Evolutionary conservation across 2,797 vertebrate species (phyloP).

Genomic region (Pyrocephalus nanus): DNA sequence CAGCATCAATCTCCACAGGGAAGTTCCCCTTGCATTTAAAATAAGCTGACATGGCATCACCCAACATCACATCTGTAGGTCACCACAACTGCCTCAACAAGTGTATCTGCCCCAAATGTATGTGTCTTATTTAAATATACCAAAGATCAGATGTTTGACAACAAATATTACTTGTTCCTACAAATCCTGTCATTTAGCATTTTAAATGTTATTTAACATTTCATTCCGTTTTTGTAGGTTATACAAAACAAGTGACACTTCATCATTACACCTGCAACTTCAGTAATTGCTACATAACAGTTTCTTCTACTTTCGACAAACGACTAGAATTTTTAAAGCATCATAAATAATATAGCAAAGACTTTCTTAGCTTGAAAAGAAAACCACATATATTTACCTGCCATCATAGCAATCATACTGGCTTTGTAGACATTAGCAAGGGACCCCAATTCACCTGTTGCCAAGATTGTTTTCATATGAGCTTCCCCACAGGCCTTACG

Average conservation of each 20-base stretch:
- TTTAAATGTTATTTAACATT: neutral
- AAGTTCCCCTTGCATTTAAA: neutral
- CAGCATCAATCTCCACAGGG: neutral
- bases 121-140: neutral
- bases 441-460: slow-evolving; percentile 90
- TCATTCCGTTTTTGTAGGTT: neutral
- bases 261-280: neutral
- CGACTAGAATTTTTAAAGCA: neutral
- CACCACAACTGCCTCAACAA: neutral
- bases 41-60: neutral
- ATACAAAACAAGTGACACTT: neutral
- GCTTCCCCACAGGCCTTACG: slow-evolving; percentile 88
- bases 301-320: neutral
- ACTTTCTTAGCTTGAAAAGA: neutral
- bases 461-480: slow-evolving; percentile 96
- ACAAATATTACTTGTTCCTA: neutral
- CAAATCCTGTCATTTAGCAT: neutral
- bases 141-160: neutral
- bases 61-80: neutral
- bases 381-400: slow-evolving; percentile 79
- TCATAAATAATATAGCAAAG: neutral
- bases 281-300: neutral
- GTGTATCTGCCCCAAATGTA: neutral
- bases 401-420: slow-evolving; percentile 97
- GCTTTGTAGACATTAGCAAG: slow-evolving; percentile 93